Evolutionary conservation across 2,113 vertebrate genomes (phyloP), one percentile per base, ranked within the genome.

Genomic region (Psilopsiagon aurifrons): DNA sequence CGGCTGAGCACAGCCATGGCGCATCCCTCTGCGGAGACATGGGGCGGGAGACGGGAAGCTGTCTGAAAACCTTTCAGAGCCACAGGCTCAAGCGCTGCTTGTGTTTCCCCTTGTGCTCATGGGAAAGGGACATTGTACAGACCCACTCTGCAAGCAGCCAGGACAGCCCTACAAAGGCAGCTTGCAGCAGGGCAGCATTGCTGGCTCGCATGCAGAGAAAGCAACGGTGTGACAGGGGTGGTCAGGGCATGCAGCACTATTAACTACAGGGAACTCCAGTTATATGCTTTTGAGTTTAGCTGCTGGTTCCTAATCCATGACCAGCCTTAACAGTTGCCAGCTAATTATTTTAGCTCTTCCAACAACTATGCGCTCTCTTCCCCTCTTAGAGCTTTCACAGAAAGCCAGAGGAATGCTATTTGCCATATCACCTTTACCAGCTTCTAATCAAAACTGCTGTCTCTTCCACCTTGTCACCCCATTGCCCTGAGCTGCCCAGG

Each of bases 371-470:
- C 67, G 31, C 17, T 73, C 17, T 80, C 62, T 86, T 62, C 17
- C 25, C 23, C 29, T 49, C 19, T 57, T 13, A 51, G 73, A 91
- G 25, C 78, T 70, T 93, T 77, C 39, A 52, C 54, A 11, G 37
- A 67, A 76, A 75, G 24, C 2, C 0, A 60, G 35, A 64, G 31
- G 25, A 76, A 55, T 0, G 0, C 71, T 63, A 27, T 49, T 68
- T 73, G 46, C 37, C 5, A 0, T n/a, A 57, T 37, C 63, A 74
- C 29, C 41, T 94, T 82, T 83, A 80, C 52, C 57, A 57, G 31
- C 46, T 73, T 73, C 37, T 90, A 51, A 84, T 84, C 46, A 76
- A 91, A 91, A 49, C 19, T 25, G 33, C 18, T 63, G n/a, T 35
- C 67, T 90, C 19, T 75, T 80, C 10, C 17, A 62, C 33, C 62